Base-by-base conservation (phyloP, 2,797 vertebrate genomes). In the Lerista edwardsae region DNA sequence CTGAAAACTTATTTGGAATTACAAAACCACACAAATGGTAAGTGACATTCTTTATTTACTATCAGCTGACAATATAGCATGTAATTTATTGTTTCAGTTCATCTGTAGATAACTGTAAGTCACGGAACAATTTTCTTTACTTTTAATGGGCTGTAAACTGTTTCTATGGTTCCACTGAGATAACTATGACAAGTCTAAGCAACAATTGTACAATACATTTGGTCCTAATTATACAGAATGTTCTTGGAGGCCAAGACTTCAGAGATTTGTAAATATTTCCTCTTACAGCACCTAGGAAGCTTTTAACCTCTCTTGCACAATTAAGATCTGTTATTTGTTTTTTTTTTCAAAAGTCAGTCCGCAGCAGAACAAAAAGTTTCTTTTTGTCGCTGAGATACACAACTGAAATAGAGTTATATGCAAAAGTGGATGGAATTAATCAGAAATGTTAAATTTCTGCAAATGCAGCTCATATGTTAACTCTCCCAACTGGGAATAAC, bases 61-160 rank as follows among this genome's bases (percentile, higher is more conserved):
- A 61, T 59, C n/a, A 71, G 21, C 15, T 65, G 6, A 57, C 61
- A 55, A 57, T 15, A 17, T 44, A 80, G 6, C 31, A 31, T 25
- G 44, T 62, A 69, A 75, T 76, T 76, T 34, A 80, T 34, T 64
- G 10, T n/a, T 59, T 64, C 6, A 62, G 17, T 75, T 72, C 31
- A 6, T 6, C 59, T 81, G 1, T 36, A 7, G 29, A 75, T 0
- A 84, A 36, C 79, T 82, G 65, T 31, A 71, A n/a, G 21, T 0
- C 39, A 79, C 65, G 85, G 80, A 91, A 89, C 82, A 87, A 27
- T 19, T 79, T 78, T 75, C 75, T 55, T 62, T n/a, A 89, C 44
- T 73, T 73, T 39, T 82, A 88, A 73, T 34, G 10, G 23, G 39
- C 85, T 89, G 83, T 84, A 71, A 74, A 65, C 77, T 41, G 76